phyloP scores from a whole-genome alignment of 1,140 invertebrate genomes.

The Nylanderia fulva region DNA sequence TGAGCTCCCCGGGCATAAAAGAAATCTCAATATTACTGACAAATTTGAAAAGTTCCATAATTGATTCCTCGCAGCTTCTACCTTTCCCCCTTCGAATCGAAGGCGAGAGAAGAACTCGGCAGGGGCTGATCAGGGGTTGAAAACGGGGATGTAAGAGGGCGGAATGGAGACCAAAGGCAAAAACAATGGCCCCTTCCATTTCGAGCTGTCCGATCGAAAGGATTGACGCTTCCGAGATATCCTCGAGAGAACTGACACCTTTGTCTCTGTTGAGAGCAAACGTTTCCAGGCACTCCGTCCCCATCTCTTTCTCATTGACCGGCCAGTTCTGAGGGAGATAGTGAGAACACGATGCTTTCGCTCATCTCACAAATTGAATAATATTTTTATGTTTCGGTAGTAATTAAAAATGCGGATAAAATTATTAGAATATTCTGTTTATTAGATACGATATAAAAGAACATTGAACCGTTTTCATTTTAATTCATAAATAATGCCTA shows the following conservation, averaged over 20 bases:
- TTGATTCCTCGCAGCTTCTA: constrained; percentile 82
- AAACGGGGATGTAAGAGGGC: constrained; percentile 71
- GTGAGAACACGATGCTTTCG: constrained; percentile 38
- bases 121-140: constrained; percentile 28
- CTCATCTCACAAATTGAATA: constrained; percentile 35
- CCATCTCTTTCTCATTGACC: constrained; percentile 34
- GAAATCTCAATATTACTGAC: constrained; percentile 86
- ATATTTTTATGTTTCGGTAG: neutral
- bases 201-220: constrained; percentile 81
- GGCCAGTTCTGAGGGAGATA: constrained; percentile 23
- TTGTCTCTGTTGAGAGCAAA: constrained; percentile 77
- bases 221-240: constrained; percentile 83
- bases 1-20: constrained; percentile 83
- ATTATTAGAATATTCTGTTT: neutral
- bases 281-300: constrained; percentile 63
- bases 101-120: constrained; percentile 59
- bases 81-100: constrained; percentile 50
- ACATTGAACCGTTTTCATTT: too few species aligned
- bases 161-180: constrained; percentile 78
- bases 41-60: constrained; percentile 86
- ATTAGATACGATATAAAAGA: constrained; percentile 1
- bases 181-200: constrained; percentile 79
- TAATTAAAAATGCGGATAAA: neutral
- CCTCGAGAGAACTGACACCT: constrained; percentile 80
- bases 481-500: too few species aligned